Evolutionary conservation across 2,888 invertebrate species (phyloP), one percentile per base, ranked within the genome.

Genomic region (Dichetophora obliterata): DNA sequence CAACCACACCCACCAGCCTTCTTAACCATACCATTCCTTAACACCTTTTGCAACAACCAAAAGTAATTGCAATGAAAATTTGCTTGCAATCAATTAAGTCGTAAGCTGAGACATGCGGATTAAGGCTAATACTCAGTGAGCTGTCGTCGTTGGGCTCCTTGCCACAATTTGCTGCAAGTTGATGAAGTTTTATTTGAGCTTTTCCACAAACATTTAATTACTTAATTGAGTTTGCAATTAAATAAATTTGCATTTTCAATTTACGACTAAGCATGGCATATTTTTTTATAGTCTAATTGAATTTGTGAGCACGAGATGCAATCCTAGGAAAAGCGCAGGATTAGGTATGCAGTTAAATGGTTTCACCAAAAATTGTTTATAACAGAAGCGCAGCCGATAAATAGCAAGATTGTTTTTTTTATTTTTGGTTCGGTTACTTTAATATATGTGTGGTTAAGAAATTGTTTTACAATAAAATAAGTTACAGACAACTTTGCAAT

Each of bases 141-240:
- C 57, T 43, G 43, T 61, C 43, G 43, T 61, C 43, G n/a, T 66
- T 34, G 43, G 31, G 61, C 61, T 19, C 24, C 27, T 59, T 43
- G 61, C 34, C 70, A 34, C 70, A 37, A 24, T 48, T 31, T 61
- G 59, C 61, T 65, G 4, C 4, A 50, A 66, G 22, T 5, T 34
- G 37, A 37, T 34, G 66, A 34, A 59, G 27, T 73, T 50, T 70
- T 54, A 54, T 70, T 54, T 19, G 8, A 31, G 19, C 54, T 57
- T 24, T 50, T 72, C 31, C 72, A 50, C 63, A 48, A 24, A 61
- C 72, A 73, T 74, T 74, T 74, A 74, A 74, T 74, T 74, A 74
- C 74, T 66, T 74, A 74, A 74, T 74, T 66, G 65, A 66, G 43
- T 65, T 66, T 54, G 22, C 74, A 54, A 66, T 74, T 74, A 65